Evolutionary conservation across 2,797 vertebrate species (phyloP).

Genomic region (Chlorospingus semifuscus): DNA sequence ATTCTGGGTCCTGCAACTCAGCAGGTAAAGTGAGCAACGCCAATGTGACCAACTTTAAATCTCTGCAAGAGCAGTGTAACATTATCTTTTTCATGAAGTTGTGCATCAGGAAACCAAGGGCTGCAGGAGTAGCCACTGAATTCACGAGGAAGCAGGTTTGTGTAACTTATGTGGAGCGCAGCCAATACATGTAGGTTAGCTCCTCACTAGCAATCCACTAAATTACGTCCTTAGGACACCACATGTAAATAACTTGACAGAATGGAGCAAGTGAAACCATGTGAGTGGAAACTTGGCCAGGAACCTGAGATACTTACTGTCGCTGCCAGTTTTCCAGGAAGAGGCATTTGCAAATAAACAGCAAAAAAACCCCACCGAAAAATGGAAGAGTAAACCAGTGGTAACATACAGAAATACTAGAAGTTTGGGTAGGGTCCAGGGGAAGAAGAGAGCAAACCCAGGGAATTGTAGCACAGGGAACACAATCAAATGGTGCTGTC

Average conservation of each 20-base stretch:
- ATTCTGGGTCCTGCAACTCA: neutral
- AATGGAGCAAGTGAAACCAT: neutral
- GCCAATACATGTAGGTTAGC: neutral
- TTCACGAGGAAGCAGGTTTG: neutral
- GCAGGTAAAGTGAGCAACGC: rapidly evolving
- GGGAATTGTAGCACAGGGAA: neutral
- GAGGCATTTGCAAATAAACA: neutral
- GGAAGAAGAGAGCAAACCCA: neutral
- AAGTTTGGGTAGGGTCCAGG: neutral
- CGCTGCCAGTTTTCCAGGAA: neutral
- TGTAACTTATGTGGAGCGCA: neutral
- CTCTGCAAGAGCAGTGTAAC: neutral
- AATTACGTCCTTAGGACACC: neutral
- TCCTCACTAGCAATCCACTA: neutral
- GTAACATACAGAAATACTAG: neutral
- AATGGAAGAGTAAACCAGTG: rapidly evolving
- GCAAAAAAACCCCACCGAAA: neutral
- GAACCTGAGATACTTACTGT: neutral
- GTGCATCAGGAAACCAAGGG: neutral
- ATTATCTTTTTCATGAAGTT: rapidly evolving
- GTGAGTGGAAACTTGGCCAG: neutral
- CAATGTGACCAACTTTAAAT: rapidly evolving
- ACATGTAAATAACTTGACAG: neutral
- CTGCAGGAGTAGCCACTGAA: neutral
- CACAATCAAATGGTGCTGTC: rapidly evolving